These are phyloP conservation scores for Crepidodera aurea DNA, from an alignment of 2,888 invertebrate genomes.

Conservation along the genomic window DNA sequence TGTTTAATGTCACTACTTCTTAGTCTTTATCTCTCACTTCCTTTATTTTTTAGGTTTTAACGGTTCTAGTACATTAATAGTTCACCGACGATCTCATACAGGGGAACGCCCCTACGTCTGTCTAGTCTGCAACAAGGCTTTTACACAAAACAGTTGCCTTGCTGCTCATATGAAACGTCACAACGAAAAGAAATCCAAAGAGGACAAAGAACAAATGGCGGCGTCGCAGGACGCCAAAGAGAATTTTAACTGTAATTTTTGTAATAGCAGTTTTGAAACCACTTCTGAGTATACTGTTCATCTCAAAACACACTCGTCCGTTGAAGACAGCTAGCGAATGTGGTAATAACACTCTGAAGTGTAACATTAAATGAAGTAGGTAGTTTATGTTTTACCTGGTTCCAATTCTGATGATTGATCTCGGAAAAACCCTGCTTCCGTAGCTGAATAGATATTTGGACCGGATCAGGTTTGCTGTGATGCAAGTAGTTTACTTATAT, in stretches of 20 bases:
- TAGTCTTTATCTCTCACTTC: too few relatives aligned
- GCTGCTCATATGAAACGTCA: conserved; percentile 61
- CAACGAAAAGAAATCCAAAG: conserved; percentile 34
- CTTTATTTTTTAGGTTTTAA: conserved; percentile 59
- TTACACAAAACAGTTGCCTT: conserved; percentile 60
- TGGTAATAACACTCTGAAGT: neutral
- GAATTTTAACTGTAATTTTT: conserved; percentile 31
- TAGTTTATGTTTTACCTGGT: too few relatives aligned
- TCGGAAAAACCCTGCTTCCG: too few relatives aligned
- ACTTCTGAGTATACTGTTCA: conserved; percentile 28
- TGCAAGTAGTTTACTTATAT: too few relatives aligned
- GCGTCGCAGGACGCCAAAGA: conserved; percentile 12
- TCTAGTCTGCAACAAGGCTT: conserved; percentile 57
- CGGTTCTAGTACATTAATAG: conserved; percentile 59
- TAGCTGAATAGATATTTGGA: too few relatives aligned
- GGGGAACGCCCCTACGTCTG: conserved; percentile 60
- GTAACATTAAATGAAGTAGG: neutral
- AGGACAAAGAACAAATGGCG: neutral
- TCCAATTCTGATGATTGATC: too few relatives aligned
- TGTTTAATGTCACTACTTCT: too few relatives aligned
- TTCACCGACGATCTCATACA: conserved; percentile 58
- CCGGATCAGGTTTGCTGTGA: too few relatives aligned
- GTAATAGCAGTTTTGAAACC: conserved; percentile 28
- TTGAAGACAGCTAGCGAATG: conserved; percentile 31
- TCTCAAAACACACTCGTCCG: conserved; percentile 22